Evolutionary conservation across 1,140 invertebrate genomes (phyloP).

Genomic region (Subanguina moxae): DNA sequence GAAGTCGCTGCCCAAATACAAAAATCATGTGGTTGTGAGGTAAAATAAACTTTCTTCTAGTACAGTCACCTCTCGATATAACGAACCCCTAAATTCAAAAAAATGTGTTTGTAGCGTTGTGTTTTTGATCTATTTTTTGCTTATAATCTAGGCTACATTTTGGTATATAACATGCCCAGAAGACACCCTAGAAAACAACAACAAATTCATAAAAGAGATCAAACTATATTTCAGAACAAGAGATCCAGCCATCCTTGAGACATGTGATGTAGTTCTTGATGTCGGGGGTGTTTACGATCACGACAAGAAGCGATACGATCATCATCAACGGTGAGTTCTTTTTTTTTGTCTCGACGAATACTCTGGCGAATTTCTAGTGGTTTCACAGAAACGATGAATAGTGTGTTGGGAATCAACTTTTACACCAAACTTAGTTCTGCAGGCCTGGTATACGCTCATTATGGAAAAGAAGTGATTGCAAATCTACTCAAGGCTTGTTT

Average conservation of each 20-base stretch:
- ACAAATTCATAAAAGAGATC: constrained; percentile 16
- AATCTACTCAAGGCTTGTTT: no score
- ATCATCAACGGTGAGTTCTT: constrained; percentile 75
- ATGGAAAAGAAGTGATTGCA: constrained; percentile 75
- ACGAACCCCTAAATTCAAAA: no score
- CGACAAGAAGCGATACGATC: constrained; percentile 76
- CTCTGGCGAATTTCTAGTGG: constrained; percentile 64
- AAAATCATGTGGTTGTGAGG: constrained; percentile 77
- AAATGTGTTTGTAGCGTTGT: no score
- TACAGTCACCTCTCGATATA: no score
- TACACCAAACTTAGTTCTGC: constrained; percentile 82
- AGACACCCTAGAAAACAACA: background rate
- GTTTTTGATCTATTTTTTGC: no score
- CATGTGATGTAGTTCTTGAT: constrained; percentile 91
- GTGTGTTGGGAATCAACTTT: constrained; percentile 61
- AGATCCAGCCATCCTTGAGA: constrained; percentile 68
- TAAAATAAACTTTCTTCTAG: no score
- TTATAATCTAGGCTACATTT: background rate
- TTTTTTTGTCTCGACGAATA: constrained; percentile 8
- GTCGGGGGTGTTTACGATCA: constrained; percentile 85
- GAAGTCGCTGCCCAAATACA: constrained; percentile 74
- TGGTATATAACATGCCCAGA: no score
- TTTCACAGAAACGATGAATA: constrained; percentile 68
- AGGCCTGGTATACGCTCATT: constrained; percentile 85
- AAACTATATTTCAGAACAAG: constrained; percentile 63